phyloP scores from a whole-genome alignment of 2,113 vertebrate species.

The Colaptes auratus region DNA sequence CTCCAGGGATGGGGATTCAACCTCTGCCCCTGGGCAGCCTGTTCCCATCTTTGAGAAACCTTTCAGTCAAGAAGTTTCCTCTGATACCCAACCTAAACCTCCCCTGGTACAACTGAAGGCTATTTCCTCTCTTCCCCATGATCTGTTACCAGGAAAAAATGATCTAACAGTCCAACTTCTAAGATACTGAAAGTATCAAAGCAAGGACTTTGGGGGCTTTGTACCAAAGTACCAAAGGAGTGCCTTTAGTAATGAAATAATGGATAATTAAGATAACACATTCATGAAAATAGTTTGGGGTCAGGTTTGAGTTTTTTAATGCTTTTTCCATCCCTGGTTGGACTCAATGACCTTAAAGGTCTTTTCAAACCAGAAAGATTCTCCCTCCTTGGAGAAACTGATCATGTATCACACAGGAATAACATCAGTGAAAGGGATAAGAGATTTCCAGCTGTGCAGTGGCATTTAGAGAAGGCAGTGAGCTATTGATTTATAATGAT shows the following conservation, averaged over 20 bases:
- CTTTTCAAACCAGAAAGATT: neutral
- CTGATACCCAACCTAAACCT: too few species aligned
- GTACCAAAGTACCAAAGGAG: too few species aligned
- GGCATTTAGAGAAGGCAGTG: neutral
- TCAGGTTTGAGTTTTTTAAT: neutral
- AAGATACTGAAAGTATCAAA: neutral
- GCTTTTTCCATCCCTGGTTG: neutral
- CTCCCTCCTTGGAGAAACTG: neutral
- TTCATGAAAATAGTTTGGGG: neutral
- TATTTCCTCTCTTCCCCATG: too few species aligned
- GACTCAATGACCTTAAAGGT: too few species aligned
- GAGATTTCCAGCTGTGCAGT: neutral
- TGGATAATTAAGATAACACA: neutral
- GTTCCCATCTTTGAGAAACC: too few species aligned
- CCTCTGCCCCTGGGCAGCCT: too few species aligned
- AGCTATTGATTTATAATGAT: neutral
- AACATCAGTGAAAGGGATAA: neutral
- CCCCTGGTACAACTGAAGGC: too few species aligned
- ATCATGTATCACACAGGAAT: accelerated
- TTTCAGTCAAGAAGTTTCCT: too few species aligned
- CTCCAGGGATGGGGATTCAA: too few species aligned
- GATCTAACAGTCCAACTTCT: neutral
- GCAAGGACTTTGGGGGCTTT: neutral
- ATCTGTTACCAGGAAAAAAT: too few species aligned
- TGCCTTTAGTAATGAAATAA: neutral